These are phyloP conservation scores for Sprattus sprattus DNA, from an alignment of 2,113 vertebrate species.

Conservation along the genomic window DNA sequence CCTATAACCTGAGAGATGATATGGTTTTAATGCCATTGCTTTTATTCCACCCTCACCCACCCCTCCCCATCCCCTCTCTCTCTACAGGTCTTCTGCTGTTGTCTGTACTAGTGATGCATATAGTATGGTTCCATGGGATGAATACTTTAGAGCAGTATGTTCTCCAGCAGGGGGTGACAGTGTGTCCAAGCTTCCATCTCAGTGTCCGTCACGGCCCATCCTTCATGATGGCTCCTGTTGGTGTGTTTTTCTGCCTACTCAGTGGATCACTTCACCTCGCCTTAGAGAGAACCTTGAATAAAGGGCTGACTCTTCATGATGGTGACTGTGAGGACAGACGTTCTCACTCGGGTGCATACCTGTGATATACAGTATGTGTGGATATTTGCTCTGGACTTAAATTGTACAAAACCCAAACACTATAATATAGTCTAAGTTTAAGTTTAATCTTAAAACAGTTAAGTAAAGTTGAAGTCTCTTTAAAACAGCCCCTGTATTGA, in stretches of 20 bases:
- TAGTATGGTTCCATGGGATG: slow-evolving; percentile 85
- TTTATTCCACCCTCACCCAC: slow-evolving; percentile 28
- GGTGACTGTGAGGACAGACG: background rate
- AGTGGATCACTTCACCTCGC: slow-evolving; percentile 77
- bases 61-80: slow-evolving; percentile 28
- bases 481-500: too few species aligned
- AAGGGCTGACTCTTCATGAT: background rate
- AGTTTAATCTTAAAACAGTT: background rate
- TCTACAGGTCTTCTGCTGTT: slow-evolving; percentile 78
- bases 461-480: too few species aligned
- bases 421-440: too few species aligned
- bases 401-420: background rate
- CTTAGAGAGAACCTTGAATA: background rate
- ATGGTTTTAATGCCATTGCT: background rate
- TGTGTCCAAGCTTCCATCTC: slow-evolving; percentile 73
- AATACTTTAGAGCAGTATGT: slow-evolving; percentile 81
- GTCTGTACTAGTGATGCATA: slow-evolving; percentile 78
- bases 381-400: background rate
- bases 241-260: slow-evolving; percentile 76
- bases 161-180: slow-evolving; percentile 55
- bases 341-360: background rate
- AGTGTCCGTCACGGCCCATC: slow-evolving; percentile 77
- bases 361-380: background rate
- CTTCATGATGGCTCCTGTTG: slow-evolving; percentile 78
- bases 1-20: background rate